These are phyloP conservation scores for Bellardia pandia DNA, from an alignment of 2,888 invertebrate species.

Conservation along the genomic window DNA sequence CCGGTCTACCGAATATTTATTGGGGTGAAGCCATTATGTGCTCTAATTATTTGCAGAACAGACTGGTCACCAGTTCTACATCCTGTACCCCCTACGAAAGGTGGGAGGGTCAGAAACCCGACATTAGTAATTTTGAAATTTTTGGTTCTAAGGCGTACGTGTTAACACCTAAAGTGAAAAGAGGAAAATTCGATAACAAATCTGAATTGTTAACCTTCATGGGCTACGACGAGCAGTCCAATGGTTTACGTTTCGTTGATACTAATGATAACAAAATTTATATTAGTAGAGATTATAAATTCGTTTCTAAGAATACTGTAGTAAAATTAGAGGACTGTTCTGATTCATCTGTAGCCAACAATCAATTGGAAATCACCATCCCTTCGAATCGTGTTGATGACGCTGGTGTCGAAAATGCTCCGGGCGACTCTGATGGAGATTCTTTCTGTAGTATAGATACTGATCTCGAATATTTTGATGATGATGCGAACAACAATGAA, in stretches of 20 bases:
- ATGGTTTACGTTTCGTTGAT: slow-evolving; percentile 71
- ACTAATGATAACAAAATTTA: slow-evolving; percentile 42
- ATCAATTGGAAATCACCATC: neutral
- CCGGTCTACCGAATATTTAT: slow-evolving; percentile 72
- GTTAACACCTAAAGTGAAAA: slow-evolving; percentile 67
- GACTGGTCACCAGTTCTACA: slow-evolving; percentile 45
- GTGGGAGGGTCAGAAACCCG: slow-evolving; percentile 61
- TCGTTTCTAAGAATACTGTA: neutral
- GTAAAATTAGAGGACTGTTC: neutral
- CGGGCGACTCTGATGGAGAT: neutral
- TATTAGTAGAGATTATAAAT: slow-evolving; percentile 55
- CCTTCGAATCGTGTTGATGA: neutral
- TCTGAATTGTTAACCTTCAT: slow-evolving; percentile 70
- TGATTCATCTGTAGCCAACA: neutral
- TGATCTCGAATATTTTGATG: slow-evolving; percentile 7
- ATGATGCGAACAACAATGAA: neutral
- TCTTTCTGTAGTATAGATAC: neutral
- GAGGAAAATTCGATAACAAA: slow-evolving; percentile 70
- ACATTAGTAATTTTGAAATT: slow-evolving; percentile 53
- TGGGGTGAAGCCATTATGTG: slow-evolving; percentile 66
- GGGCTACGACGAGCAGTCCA: slow-evolving; percentile 72
- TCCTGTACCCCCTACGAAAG: slow-evolving; percentile 54
- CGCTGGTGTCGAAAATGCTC: too few relatives aligned
- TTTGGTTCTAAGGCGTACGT: too few relatives aligned
- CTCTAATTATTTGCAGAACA: slow-evolving; percentile 54